Evolutionary conservation across 2,113 vertebrate genomes (phyloP), one percentile per base, ranked within the genome.

Genomic region (Hystrix cristata): DNA sequence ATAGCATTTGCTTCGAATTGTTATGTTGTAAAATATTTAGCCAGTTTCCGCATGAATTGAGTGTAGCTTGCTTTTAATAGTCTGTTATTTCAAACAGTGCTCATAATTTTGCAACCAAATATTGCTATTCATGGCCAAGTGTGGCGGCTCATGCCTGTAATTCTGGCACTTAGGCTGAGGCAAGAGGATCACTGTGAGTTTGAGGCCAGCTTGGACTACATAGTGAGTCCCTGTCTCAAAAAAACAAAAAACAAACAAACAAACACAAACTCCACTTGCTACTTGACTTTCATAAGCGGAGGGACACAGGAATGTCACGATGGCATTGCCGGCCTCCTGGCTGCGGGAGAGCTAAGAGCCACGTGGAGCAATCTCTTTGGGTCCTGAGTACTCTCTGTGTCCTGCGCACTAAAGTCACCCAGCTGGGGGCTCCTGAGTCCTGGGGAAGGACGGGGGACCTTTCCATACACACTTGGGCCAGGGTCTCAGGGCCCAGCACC

Each of bases 21-120:
- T 85, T 95, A 72, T 78, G 69, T 92, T 38, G 55, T 69, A 18
- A 92, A 84, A 38, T 65, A 27, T 64, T 85, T 81, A 93, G 64
- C 51, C 15, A 12, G 19, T 38, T 81, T 43, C 21, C 48, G 51
- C 34, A 27, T 11, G 15, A 21, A 81, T 31, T 11, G 57, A 48
- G 81, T 34, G 38, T 38, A 46, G 4, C 31, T 62, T 59, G 19
- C 80, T 65, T 86, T 83, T 81, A 96, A 27, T 31, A 65, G 85
- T 90, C 89, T 74, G 31, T 27, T 86, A 87, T 90, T 95, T 90
- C 38, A 59, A 71, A 89, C 23, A 80, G 64, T 53, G 15, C 57
- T 90, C 25, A 31, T 34, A 4, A 57, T 53, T 69, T 92, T 38
- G 27, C 57, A 57, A 23, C 62, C 13, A 72, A 71, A 80, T 71